Conservation (phyloP, 30 jellyfish, hydroid and myxozoan species). For the Chrysaora quinquecirrha region DNA sequence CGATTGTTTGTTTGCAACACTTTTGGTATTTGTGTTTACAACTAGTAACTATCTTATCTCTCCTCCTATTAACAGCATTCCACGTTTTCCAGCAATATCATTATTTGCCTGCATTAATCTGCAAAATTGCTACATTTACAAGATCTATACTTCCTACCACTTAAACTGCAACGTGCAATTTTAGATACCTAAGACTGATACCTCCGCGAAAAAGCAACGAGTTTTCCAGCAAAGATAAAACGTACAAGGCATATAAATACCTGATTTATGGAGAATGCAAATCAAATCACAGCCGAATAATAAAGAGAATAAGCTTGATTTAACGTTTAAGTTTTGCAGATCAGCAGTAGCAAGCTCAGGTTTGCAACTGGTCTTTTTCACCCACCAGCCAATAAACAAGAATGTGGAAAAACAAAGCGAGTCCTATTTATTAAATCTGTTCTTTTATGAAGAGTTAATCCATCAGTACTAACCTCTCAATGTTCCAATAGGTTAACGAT, state of each 20-base stretch:
- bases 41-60: too few relatives aligned
- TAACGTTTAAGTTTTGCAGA: too few relatives aligned
- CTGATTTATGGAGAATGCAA: background rate
- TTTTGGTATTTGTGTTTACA: too few relatives aligned
- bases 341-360: background rate
- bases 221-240: background rate
- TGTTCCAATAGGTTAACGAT: constrained; percentile 22
- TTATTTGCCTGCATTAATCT: too few relatives aligned
- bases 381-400: constrained; percentile 68
- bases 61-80: too few relatives aligned
- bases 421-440: constrained; percentile 28
- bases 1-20: too few relatives aligned
- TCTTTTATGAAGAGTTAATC: constrained; percentile 4
- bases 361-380: constrained; percentile 50
- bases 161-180: too few relatives aligned
- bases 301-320: too few relatives aligned
- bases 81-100: too few relatives aligned
- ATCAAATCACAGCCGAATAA: background rate
- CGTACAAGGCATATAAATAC: background rate
- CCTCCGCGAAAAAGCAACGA: too few relatives aligned
- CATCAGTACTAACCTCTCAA: constrained; percentile 49
- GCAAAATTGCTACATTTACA: background rate
- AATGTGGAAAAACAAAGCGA: constrained; percentile 10
- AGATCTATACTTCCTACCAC: too few relatives aligned
- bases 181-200: too few relatives aligned